Percentiles rank a stretch among this genome's conserved stretches.
These are phyloP conservation scores for Amaurobius ferox DNA, from an alignment of 2,888 invertebrate genomes.

Conservation along the genomic window DNA sequence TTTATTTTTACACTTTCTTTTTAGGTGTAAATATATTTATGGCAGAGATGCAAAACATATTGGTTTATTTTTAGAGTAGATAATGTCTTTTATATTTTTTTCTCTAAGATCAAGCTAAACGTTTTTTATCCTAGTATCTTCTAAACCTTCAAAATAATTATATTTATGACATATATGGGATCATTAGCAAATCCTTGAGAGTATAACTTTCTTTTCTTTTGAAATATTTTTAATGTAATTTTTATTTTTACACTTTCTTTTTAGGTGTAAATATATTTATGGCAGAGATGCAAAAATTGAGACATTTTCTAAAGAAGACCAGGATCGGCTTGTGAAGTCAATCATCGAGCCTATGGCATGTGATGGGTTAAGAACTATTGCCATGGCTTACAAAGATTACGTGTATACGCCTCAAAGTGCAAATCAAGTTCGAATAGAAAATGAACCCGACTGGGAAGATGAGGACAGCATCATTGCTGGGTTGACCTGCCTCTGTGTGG, in stretches of 20 bases:
- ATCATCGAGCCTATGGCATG: constrained; percentile 99
- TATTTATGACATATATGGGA: too few relatives aligned
- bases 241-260: neutral
- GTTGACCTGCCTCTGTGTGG: constrained; percentile 95
- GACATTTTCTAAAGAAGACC: constrained; percentile 94
- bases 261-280: constrained; percentile 96
- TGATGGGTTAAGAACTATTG: constrained; percentile 96
- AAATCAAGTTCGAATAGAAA: constrained; percentile 81
- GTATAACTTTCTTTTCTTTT: too few relatives aligned
- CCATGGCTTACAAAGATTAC: constrained; percentile 95
- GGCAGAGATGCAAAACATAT: too few relatives aligned
- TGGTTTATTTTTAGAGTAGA: too few relatives aligned
- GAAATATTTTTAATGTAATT: neutral
- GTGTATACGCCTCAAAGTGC: constrained; percentile 81
- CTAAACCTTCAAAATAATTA: too few relatives aligned
- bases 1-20: too few relatives aligned
- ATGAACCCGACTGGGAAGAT: constrained; percentile 97
- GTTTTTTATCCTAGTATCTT: too few relatives aligned
- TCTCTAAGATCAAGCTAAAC: too few relatives aligned
- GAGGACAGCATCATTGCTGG: constrained; percentile 95
- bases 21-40: too few relatives aligned
- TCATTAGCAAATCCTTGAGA: too few relatives aligned
- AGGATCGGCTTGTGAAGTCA: constrained; percentile 91
- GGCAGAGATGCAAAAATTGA: constrained; percentile 94
- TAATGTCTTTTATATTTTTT: too few relatives aligned